Evolutionary conservation across 2,888 invertebrate genomes (phyloP), one percentile per base, ranked within the genome.

Genomic region (Orthosia cruda): DNA sequence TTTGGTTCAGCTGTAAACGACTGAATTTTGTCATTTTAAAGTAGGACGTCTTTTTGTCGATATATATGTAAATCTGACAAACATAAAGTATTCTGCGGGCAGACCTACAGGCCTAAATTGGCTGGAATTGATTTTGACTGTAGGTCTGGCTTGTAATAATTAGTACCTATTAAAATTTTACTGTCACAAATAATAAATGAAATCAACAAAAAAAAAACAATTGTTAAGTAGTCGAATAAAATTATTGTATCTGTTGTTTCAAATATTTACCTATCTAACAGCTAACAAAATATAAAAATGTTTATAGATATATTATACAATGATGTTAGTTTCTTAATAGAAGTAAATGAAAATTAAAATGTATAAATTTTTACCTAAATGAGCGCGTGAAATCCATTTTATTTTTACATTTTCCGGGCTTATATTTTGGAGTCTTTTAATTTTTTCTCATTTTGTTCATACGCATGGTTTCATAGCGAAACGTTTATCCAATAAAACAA

Each of bases 1-100:
- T 72, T 72, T 71, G 54, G 76, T 81, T 78, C 61, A 73, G 81
- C 72, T 74, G 65, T 86, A 75, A 66, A 64, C 26, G 26, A 69
- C 45, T 49, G 47, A 62, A 54, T 69, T 55, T 63, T 16, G 45
- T 75, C 61, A 71, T 66, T 67, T 77, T 74, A 77, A 85, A 85
- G 62, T 75, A 77, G 71, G 73, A 71, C 65, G 55, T 61, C 59
- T 74, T 61, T 40, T 72, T 69, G 13, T 49, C 71, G 20, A 70
- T 58, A 55, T 50, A 61, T 67, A 15, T 61, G 40, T 64, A 65
- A 57, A 59, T 11, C 54, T 70, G 23, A 26, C 59, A 55, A 18
- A 45, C 55, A 20, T 26, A 40, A 40, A 40, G 9, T 40, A 40
- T 26, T 32, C 18, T n/a, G 18, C 20, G 45, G 47, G 9, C 52